Evolutionary conservation across 2,113 vertebrate species (phyloP), one percentile per base, ranked within the genome.

Genomic region (Percina caprodes): DNA sequence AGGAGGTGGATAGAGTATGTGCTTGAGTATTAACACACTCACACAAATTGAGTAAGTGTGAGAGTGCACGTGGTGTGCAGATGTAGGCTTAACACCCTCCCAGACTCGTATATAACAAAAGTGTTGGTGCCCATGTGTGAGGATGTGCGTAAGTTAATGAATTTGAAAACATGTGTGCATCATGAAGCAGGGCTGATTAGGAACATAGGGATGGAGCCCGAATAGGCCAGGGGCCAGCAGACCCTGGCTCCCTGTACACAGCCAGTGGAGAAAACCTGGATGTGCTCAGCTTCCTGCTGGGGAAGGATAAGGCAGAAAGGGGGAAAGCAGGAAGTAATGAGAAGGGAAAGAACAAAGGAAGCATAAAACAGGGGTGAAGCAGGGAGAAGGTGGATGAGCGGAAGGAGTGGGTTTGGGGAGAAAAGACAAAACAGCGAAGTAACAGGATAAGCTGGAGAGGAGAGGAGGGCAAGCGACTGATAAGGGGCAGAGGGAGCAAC

Each of bases 221-320:
- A 82, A 86, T 52, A 85, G 86, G 84, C 89, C 86, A 86, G 86
- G 69, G 86, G 90, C 91, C 89, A 89, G 73, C 66, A 83, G 81
- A 82, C 49, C 78, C 83, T 26, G 6, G 67, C 55, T 89, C 82
- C 80, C 63, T 49, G 46, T 51, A 33, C 74, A 78, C 80, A 82
- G 76, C 66, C 86, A 73, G 51, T 19, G 21, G 48, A 86, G 80
- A 68, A 88, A 90, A 90, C 90, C 86, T 90, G 87, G 84, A 89
- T 82, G 82, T 26, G 39, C n/a, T 67, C 56, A 23, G 82, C 83
- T 91, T 91, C 90, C 91, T 93, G 91, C 84, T 76, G 71, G 77
- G 76, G 61, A 80, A 79, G 90, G 85, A 91, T 92, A 89, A 88
- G 88, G 66, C 39, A 77, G 76, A 89, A 70, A 79, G 30, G 51